These are phyloP conservation scores for Sinelater perroti DNA, from an alignment of 2,888 invertebrate species.

Conservation along the genomic window DNA sequence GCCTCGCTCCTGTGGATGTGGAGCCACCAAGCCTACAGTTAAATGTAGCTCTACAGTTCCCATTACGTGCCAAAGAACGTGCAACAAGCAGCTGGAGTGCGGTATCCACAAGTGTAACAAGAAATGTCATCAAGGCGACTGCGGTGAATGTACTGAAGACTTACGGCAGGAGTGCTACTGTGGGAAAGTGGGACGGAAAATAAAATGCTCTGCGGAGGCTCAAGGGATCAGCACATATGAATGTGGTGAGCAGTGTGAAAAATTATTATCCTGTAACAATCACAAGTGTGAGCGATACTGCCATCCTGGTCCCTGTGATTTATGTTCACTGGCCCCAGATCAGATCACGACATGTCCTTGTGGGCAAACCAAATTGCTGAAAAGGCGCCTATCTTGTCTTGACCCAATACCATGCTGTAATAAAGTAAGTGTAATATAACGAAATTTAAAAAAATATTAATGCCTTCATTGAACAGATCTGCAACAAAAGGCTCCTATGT, in stretches of 20 bases:
- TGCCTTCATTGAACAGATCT: conserved; percentile 58
- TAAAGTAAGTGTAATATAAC: conserved; percentile 61
- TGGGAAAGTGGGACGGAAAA: conserved; percentile 68
- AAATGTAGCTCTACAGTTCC: conserved; percentile 77
- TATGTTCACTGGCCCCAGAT: conserved; percentile 71
- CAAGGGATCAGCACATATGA: conserved; percentile 63
- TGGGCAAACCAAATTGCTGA: conserved; percentile 68
- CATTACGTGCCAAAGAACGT: conserved; percentile 78
- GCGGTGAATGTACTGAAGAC: conserved; percentile 73
- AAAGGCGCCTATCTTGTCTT: conserved; percentile 72
- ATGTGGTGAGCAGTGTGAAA: conserved; percentile 71
- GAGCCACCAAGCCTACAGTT: conserved; percentile 72
- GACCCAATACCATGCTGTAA: conserved; percentile 87
- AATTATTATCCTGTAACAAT: conserved; percentile 70
- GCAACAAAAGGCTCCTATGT: conserved; percentile 72
- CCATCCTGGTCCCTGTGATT: conserved; percentile 72
- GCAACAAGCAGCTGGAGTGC: conserved; percentile 80
- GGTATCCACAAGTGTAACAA: conserved; percentile 76
- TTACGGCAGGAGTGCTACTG: conserved; percentile 80
- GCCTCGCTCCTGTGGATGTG: conserved; percentile 79
- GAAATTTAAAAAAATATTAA: neutral
- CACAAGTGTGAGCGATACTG: conserved; percentile 76
- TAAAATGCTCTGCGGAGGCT: conserved; percentile 69
- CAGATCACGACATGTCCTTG: conserved; percentile 78
- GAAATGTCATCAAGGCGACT: conserved; percentile 82